Base-by-base conservation (phyloP, 2,888 invertebrate genomes). In the Caenorhabditis panamensis region DNA sequence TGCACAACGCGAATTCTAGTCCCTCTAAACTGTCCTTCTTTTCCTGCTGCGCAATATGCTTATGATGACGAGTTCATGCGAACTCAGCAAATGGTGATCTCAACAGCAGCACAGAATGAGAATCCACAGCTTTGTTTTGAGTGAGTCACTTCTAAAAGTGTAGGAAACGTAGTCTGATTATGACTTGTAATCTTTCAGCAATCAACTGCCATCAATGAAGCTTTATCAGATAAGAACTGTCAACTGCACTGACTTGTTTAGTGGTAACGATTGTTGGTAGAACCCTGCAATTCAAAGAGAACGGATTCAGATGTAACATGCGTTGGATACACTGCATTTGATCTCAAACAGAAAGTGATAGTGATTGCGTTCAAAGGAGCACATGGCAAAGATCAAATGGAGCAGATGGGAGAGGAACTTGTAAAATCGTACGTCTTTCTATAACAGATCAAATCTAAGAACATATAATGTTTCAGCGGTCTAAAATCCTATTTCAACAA, bases 61-160 rank as follows among this genome's bases (percentile, higher is more conserved):
- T 76, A 76, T n/a, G 64, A 76, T 47, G 76, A 76, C 22, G 28
- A 59, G 20, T 76, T 76, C 49, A 63, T 68, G 63, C 41, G 76
- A 28, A 47, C 54, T 1, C 47, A 54, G 20, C 31, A 54, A 11
- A 51, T 77, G 20, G 51, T 51, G 1, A 28, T 77, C 1, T 63
- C 77, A 13, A 44, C 77, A 2, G 77, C 77, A 20, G 53, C 69
- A 3, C 69, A 77, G 31, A 69, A 58, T 28, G 56, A 58, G 2
- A 24, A 51, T 13, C 44, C 69, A 9, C 69, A 77, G 13, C 26
- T n/a, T 1, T 77, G 77, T 47, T 69, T 77, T 36, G 64, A 64
- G 77, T 77, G 22, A 44, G 77, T 75, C 56, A 18, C 18, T 49
- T 24, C 18, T n/a, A 49, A 56, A 20, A 22, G 28, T 11, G 20